Evolutionary conservation across 1,140 invertebrate species (phyloP).

Genomic region (Pseudomyrmex cubaensis): DNA sequence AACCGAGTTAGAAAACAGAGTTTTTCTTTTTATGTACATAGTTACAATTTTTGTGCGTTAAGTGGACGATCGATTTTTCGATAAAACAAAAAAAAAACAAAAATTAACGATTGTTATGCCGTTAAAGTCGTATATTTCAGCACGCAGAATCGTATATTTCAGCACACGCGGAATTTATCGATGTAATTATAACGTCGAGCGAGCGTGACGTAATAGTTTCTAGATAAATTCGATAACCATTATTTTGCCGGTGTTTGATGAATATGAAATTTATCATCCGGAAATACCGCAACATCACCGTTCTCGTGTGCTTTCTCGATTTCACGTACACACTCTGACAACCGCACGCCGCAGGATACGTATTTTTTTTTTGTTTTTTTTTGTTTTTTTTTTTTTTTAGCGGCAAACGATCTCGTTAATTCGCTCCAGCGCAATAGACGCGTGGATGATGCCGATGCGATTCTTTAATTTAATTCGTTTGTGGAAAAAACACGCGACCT

Average conservation of each 20-base stretch:
- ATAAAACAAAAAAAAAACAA: background rate
- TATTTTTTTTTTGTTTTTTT: background rate
- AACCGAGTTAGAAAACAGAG: background rate
- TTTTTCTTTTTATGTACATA: too few species aligned
- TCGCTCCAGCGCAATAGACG: background rate
- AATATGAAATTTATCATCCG: conserved; percentile 46
- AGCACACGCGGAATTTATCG: background rate
- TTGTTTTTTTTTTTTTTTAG: background rate
- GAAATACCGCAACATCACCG: conserved; percentile 20
- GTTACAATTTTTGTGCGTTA: too few species aligned
- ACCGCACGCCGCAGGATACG: background rate
- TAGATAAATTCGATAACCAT: conserved; percentile 45
- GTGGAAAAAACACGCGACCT: conserved; percentile 25
- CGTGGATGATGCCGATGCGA: background rate
- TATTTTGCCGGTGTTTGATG: conserved; percentile 25
- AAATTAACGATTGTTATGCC: conserved; percentile 3
- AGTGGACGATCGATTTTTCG: background rate
- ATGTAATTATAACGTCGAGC: background rate
- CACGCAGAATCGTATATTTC: conserved; percentile 26
- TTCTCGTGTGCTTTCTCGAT: conserved; percentile 1
- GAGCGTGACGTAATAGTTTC: conserved; percentile 18
- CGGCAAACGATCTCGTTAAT: conserved; percentile 32
- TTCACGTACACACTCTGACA: background rate
- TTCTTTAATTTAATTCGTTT: conserved; percentile 49
- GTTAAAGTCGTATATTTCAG: too few species aligned